These are phyloP conservation scores for Eristalis arbustorum DNA, from an alignment of 2,888 invertebrate genomes.

Conservation along the genomic window DNA sequence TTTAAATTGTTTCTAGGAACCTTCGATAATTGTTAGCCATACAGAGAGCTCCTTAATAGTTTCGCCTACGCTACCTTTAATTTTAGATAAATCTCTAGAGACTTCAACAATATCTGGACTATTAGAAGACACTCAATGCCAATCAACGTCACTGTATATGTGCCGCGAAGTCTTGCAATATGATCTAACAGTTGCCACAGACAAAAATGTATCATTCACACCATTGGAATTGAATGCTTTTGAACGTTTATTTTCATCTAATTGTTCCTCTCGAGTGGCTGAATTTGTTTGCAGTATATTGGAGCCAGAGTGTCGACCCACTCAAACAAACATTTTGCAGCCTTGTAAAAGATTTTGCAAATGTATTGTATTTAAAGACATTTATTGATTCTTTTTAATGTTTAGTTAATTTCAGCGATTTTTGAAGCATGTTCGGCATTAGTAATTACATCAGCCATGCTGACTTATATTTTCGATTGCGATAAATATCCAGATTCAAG, in stretches of 20 bases:
- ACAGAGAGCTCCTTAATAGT: constrained; percentile 76
- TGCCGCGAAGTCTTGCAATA: constrained; percentile 86
- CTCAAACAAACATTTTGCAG: constrained; percentile 82
- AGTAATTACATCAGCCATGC: constrained; percentile 82
- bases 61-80: constrained; percentile 84
- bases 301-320: constrained; percentile 85
- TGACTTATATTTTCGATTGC: constrained; percentile 83
- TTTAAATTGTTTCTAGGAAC: constrained; percentile 19
- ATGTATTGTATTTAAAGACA: constrained; percentile 79
- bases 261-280: constrained; percentile 84
- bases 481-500: constrained; percentile 82
- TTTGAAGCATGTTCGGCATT: constrained; percentile 84
- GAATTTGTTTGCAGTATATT: constrained; percentile 85
- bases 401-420: constrained; percentile 81
- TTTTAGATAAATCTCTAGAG: constrained; percentile 75
- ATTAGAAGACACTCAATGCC: constrained; percentile 75
- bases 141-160: constrained; percentile 78
- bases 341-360: constrained; percentile 85
- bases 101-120: constrained; percentile 73
- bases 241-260: constrained; percentile 83
- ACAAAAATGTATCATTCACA: constrained; percentile 72
- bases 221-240: constrained; percentile 81
- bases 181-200: constrained; percentile 82
- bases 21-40: constrained; percentile 1
- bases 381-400: neutral